Base-by-base conservation (phyloP, 2,888 invertebrate genomes). In the Aspidiotus rigidus region DNA sequence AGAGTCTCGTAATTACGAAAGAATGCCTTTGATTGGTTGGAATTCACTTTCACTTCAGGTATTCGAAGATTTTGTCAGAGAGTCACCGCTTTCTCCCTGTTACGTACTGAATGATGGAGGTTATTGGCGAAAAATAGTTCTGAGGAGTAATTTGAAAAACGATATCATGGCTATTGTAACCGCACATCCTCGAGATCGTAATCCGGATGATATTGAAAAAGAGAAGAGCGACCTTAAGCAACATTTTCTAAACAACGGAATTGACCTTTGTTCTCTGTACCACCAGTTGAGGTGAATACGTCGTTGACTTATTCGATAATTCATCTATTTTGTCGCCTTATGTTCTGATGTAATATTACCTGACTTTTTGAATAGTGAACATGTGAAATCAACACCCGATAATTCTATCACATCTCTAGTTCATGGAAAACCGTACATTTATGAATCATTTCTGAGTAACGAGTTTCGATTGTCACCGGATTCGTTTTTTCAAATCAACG, bases 401-500 rank as follows among this genome's bases (percentile, higher is more conserved):
- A 73, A 75, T 69, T 75, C 77, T 7, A 76, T 77, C 0, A 78
- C 74, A 66, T 71, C 75, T 40, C 73, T 78, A 15, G 72, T 80
- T 9, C 73, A 75, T 69, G 81, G 81, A 1, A 75, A 79, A 7
- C 75, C 77, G 7, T 77, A 76, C 72, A 76, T 83, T 42, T 77
- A 76, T 54, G 81, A 83, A 75, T 74, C 74, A 7, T 69, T 86
- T 6, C 69, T 73, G 10, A 87, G 83, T 0, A 80, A 85, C 71
- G 85, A 84, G 73, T 90, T 91, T 75, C 83, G 87, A 73, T 86
- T 91, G 76, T 90, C 90, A 1, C 89, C 91, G 0, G 83, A 86
- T 77, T 88, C 91, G 1, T 92, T 92, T 78, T 90, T 92, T 75
- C 91, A 91, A 83, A 84, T 89, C 71, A 91, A 91, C 76, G 87